phyloP scores from a whole-genome alignment of 2,797 vertebrate genomes.

The Thamnophis elegans region DNA sequence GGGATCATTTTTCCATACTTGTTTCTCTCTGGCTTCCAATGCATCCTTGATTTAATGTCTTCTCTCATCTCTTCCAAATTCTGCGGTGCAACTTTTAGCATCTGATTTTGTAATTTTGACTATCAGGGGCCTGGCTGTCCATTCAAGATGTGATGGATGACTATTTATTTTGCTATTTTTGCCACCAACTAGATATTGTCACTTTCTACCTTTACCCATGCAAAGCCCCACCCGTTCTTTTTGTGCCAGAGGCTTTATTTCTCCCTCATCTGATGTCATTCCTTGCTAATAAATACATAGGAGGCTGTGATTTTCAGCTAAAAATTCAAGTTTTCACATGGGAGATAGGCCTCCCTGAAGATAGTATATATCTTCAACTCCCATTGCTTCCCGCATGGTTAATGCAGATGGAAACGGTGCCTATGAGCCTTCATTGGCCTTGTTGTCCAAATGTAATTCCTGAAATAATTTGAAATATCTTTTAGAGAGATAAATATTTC shows the following conservation, averaged over 20 bases:
- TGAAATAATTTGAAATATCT: neutral
- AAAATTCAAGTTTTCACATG: conserved; percentile 23
- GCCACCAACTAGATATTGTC: neutral
- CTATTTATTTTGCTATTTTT: neutral
- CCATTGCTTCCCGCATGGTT: conserved; percentile 8
- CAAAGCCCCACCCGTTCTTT: neutral
- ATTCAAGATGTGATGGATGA: neutral
- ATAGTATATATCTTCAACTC: neutral
- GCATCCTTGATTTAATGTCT: neutral
- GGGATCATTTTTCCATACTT: neutral
- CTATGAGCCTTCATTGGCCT: conserved; percentile 18
- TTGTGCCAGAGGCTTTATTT: conserved; percentile 7
- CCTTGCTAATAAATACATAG: neutral
- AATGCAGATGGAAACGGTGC: neutral
- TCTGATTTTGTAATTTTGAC: neutral
- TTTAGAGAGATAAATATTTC: neutral
- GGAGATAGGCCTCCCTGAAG: neutral
- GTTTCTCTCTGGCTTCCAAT: neutral
- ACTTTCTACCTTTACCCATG: conserved; percentile 8
- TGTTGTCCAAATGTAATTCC: neutral
- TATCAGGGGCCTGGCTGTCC: neutral
- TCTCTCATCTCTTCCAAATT: conserved; percentile 12
- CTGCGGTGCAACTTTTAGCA: neutral
- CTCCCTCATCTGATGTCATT: neutral
- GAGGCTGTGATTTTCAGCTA: neutral